Percentiles rank a stretch among this genome's conserved stretches.
Evolutionary conservation across 2,113 vertebrate genomes (phyloP).

Genomic region (Strix uralensis): DNA sequence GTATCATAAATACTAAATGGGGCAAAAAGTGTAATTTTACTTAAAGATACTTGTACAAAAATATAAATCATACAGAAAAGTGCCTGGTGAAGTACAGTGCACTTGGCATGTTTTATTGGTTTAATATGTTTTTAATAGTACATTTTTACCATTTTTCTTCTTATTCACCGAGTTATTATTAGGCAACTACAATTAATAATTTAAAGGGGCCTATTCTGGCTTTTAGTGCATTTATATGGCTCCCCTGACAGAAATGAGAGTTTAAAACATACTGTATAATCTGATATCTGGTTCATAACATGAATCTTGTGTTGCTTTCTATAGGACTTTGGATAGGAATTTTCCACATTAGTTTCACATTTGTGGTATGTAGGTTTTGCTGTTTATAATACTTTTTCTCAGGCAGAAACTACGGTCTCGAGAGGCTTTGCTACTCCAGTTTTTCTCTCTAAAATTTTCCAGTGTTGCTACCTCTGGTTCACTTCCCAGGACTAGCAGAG

Average conservation of each 20-base stretch:
- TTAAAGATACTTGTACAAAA: slow-evolving; percentile 45
- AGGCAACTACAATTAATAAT: slow-evolving; percentile 66
- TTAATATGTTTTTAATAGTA: slow-evolving; percentile 60
- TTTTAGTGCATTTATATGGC: slow-evolving; percentile 36
- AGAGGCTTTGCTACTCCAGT: background rate
- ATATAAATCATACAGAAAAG: slow-evolving; percentile 52
- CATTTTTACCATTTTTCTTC: slow-evolving; percentile 43
- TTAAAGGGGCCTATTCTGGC: slow-evolving; percentile 25
- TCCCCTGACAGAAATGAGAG: slow-evolving; percentile 4
- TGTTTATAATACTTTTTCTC: background rate
- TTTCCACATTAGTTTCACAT: background rate
- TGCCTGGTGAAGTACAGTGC: background rate
- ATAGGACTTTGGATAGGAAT: background rate
- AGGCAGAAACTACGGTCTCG: background rate
- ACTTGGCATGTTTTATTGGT: slow-evolving; percentile 62
- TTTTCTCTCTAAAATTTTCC: background rate
- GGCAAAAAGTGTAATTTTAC: slow-evolving; percentile 30
- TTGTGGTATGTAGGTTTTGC: background rate
- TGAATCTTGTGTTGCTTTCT: background rate
- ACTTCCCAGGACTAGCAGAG: background rate
- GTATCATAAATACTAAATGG: slow-evolving; percentile 58
- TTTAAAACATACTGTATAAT: slow-evolving; percentile 8
- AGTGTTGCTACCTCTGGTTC: background rate
- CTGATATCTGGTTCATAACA: background rate
- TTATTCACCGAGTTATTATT: slow-evolving; percentile 59